These are phyloP conservation scores for Acestrorhynchus altus DNA, from an alignment of 2,797 vertebrate genomes.

Conservation along the genomic window DNA sequence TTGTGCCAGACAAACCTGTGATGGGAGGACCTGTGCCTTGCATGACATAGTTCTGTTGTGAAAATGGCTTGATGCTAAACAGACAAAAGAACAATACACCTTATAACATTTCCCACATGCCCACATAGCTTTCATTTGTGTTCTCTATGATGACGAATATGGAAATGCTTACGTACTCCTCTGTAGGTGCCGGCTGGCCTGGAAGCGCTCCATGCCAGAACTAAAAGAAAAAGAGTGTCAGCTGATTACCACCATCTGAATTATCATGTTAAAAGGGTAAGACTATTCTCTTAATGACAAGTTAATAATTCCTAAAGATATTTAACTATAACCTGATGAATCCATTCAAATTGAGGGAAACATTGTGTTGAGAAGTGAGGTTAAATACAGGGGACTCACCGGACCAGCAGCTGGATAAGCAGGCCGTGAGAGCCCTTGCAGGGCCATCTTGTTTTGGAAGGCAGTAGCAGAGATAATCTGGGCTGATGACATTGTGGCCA, in stretches of 20 bases:
- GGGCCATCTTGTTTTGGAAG: slow-evolving; percentile 93
- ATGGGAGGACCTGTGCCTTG: slow-evolving; percentile 84
- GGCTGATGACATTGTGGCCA: slow-evolving; percentile 95
- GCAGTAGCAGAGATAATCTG: slow-evolving; percentile 94
- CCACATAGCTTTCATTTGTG: slow-evolving; percentile 1
- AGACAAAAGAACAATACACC: slow-evolving; percentile 62
- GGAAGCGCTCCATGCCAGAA: slow-evolving; percentile 92
- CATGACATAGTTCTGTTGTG: slow-evolving; percentile 90
- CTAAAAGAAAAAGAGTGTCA: slow-evolving; percentile 68
- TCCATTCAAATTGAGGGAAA: background rate
- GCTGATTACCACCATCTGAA: background rate
- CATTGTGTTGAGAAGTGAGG: background rate
- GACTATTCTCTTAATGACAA: too few species aligned
- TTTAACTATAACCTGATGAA: background rate
- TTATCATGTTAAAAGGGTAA: background rate
- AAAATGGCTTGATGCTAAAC: slow-evolving; percentile 93
- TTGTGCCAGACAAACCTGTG: slow-evolving; percentile 78
- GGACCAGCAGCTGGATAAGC: slow-evolving; percentile 86
- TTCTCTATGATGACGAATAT: background rate
- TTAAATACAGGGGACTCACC: slow-evolving; percentile 78
- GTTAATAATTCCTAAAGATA: background rate
- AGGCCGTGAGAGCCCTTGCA: slow-evolving; percentile 86
- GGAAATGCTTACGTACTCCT: slow-evolving; percentile 85
- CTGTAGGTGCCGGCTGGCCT: slow-evolving; percentile 87
- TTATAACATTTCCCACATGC: background rate